Conservation (phyloP, 2,888 invertebrate species). For the Trichopoda pennipes region DNA sequence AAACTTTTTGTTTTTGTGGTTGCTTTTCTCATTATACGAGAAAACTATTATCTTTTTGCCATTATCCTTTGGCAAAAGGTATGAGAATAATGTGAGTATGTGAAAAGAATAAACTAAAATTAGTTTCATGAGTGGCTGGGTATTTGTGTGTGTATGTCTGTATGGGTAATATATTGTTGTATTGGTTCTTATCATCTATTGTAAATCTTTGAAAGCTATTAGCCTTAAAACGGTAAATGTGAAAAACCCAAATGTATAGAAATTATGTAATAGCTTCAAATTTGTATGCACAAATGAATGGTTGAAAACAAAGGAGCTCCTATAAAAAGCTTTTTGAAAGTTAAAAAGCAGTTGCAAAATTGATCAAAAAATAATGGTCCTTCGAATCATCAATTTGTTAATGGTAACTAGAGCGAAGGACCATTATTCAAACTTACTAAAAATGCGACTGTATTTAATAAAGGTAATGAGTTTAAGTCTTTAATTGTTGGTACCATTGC, state of each 20-base stretch:
- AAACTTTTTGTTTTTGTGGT: neutral
- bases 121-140: slow-evolving; percentile 9
- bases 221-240: slow-evolving; percentile 5
- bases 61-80: slow-evolving; percentile 2
- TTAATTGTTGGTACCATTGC: too few relatives aligned
- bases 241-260: neutral
- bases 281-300: too few relatives aligned
- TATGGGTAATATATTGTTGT: neutral
- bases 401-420: neutral
- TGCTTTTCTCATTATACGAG: neutral
- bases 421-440: too few relatives aligned
- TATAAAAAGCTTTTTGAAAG: too few relatives aligned
- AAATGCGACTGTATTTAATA: too few relatives aligned
- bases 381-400: neutral
- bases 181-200: slow-evolving; percentile 23
- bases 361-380: neutral
- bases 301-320: too few relatives aligned
- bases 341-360: too few relatives aligned
- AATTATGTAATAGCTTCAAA: too few relatives aligned
- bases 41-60: neutral
- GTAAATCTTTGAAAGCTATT: slow-evolving; percentile 56
- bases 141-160: neutral
- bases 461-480: too few relatives aligned
- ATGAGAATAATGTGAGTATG: neutral
- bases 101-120: slow-evolving; percentile 17